Evolutionary conservation across 2,888 invertebrate genomes (phyloP), one percentile per base, ranked within the genome.

Genomic region (Yponomeuta cagnagella): DNA sequence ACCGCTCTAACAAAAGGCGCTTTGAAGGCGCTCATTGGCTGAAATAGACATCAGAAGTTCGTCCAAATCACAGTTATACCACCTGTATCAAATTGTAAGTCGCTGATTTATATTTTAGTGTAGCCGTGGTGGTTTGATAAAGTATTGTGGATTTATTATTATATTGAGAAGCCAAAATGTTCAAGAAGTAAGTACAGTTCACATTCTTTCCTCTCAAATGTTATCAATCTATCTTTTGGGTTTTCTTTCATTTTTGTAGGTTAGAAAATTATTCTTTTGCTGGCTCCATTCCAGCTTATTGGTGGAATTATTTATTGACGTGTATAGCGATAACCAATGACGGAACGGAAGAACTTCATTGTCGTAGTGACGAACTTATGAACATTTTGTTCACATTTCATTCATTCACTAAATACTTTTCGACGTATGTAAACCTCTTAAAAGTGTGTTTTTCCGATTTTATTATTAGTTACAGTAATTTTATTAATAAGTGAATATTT

Each of bases 181-280:
- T 92, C 74, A 92, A 92, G 79, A 92, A 92, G 92, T 92, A 80
- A 92, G 92, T 92, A 72, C 52, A 70, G 52, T 30, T 65, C 10
- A 70, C 23, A 72, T 58, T 70, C 70, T 71, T 68, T 71, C 58
- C 71, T 64, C 66, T 63, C 33, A 71, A 71, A 71, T 69, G 64
- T 72, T 73, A 73, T 74, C 63, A 33, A 10, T 37, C 31, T 70
- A 65, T 66, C 12, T 68, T 10, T 8, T n/a, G 48, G 2, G 30
- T 67, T n/a, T 23, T 72, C 71, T 72, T 72, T 73, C 63, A 69
- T 71, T 63, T 68, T 66, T 69, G 66, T 65, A 70, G 70, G 68
- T 66, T 72, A 30, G 31, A 70, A 69, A 77, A 76, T 75, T 48
- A 76, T 75, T 74, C 69, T 70, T 71, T 72, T 68, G 74, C 72